Percentiles rank a stretch among this genome's conserved stretches.
These are phyloP conservation scores for Dipodomys stephensi DNA, from an alignment of 2,113 vertebrate species.

Conservation along the genomic window DNA sequence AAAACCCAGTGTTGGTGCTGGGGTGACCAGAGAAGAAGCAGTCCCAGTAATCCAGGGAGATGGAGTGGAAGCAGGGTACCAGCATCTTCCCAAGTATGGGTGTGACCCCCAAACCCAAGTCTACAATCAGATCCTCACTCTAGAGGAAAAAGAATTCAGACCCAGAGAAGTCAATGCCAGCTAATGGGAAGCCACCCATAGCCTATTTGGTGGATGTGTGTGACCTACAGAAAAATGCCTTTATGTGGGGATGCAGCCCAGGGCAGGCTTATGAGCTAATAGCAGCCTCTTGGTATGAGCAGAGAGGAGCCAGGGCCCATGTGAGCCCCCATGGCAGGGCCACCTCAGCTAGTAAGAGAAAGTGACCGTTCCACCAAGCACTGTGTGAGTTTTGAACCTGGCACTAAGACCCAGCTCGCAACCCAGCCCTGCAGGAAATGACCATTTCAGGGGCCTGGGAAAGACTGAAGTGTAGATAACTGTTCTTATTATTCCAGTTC, in stretches of 20 bases:
- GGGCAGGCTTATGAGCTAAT: neutral
- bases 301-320: neutral
- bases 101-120: fast-evolving
- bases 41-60: neutral
- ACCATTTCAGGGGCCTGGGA: neutral
- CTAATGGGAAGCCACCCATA: neutral
- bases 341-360: neutral
- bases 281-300: neutral
- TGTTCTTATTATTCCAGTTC: neutral
- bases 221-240: neutral
- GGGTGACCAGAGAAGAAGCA: neutral
- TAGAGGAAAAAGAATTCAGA: neutral
- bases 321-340: no score
- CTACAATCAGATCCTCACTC: neutral
- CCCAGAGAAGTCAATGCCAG: neutral
- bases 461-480: neutral
- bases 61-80: neutral
- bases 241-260: neutral
- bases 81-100: no score
- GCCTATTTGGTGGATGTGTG: no score
- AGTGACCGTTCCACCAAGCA: neutral
- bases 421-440: no score
- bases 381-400: neutral
- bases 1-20: neutral
- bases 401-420: no score